Conservation (phyloP, 1,140 invertebrate species). For the Steinernema khuongi region DNA sequence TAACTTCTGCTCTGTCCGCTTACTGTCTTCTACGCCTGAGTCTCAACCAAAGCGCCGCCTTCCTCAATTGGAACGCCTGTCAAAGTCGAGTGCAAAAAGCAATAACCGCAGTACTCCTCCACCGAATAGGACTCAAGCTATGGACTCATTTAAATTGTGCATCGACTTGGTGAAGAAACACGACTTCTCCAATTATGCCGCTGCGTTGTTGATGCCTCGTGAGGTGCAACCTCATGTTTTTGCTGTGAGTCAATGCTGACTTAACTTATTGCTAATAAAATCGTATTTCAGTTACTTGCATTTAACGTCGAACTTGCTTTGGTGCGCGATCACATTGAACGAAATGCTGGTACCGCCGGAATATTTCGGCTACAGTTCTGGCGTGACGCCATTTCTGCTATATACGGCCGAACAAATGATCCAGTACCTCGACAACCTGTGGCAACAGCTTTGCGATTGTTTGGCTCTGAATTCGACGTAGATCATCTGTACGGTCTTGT, state of each 20-base stretch:
- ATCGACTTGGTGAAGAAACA: conserved; percentile 32
- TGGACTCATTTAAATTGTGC: conserved; percentile 30
- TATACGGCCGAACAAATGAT: conserved; percentile 25
- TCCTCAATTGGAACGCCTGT: conserved; percentile 18
- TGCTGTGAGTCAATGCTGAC: conserved; percentile 19
- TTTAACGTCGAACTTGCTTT: conserved; percentile 36
- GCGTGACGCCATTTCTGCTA: conserved; percentile 30
- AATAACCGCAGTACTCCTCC: neutral
- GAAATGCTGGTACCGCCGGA: conserved; percentile 26
- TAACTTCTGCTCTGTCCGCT: conserved; percentile 17
- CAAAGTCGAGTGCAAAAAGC: conserved; percentile 23
- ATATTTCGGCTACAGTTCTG: conserved; percentile 40
- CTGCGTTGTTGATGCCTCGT: conserved; percentile 29
- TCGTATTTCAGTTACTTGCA: conserved; percentile 29
- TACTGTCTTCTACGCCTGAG: conserved; percentile 3
- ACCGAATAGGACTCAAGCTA: conserved; percentile 23
- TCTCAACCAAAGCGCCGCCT: conserved; percentile 12
- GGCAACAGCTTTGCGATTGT: conserved; percentile 30
- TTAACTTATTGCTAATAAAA: conserved; percentile 24
- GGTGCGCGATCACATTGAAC: conserved; percentile 34
- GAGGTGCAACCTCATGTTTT: conserved; percentile 28
- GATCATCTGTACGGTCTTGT: conserved; percentile 27
- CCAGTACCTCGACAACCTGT: conserved; percentile 38
- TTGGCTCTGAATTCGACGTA: conserved; percentile 23
- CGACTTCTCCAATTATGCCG: conserved; percentile 33